Conservation (phyloP, 2,797 vertebrate genomes). For the Microhierax caerulescens region DNA sequence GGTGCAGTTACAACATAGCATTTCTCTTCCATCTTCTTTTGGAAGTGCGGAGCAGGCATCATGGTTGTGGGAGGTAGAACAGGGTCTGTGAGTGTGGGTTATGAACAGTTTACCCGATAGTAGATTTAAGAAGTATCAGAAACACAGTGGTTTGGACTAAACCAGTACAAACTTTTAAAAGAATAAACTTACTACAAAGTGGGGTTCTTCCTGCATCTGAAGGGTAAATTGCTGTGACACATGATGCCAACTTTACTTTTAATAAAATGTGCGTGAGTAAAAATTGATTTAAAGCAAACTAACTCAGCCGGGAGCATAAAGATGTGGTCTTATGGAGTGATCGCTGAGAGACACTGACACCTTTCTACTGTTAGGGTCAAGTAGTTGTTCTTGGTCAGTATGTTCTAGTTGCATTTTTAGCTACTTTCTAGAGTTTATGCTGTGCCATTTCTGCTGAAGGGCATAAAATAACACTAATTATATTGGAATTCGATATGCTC, state of each 20-base stretch:
- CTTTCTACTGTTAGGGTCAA: background rate
- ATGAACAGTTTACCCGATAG: background rate
- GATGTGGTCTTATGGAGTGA: rapidly evolving
- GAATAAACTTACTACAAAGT: background rate
- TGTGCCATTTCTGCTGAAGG: background rate
- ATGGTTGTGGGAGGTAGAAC: background rate
- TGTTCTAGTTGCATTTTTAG: background rate
- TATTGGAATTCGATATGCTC: background rate
- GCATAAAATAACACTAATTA: background rate
- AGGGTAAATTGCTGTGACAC: background rate
- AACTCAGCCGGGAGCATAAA: background rate
- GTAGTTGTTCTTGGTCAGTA: background rate
- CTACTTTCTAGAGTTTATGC: background rate
- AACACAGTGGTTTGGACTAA: background rate
- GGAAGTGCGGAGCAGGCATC: background rate
- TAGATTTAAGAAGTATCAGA: background rate
- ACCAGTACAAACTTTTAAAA: background rate
- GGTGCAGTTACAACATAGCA: rapidly evolving
- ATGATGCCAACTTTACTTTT: background rate
- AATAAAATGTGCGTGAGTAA: background rate
- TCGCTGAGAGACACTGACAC: background rate
- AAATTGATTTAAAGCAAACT: background rate
- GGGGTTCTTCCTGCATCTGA: background rate
- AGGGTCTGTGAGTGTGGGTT: background rate
- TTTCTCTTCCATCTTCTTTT: background rate